A percentile compares a stretch with the other conserved stretches of the same genome.
Evolutionary conservation across 2,113 vertebrate species (phyloP).

Genomic region (Platycercus adscitus): DNA sequence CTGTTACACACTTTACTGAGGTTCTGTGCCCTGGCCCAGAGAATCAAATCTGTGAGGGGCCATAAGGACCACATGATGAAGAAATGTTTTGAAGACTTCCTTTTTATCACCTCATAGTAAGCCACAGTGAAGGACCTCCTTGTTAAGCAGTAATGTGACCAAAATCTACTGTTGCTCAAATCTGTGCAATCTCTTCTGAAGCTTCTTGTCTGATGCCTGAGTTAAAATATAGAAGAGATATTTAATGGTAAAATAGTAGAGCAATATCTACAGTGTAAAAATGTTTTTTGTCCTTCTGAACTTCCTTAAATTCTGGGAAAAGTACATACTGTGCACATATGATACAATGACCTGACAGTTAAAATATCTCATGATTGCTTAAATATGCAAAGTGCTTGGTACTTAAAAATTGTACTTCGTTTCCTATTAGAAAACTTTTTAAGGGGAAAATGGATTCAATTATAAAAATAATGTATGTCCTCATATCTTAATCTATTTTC

Average conservation of each 20-base stretch:
- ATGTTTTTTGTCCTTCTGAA: neutral
- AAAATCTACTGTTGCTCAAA: neutral
- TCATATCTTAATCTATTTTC: neutral
- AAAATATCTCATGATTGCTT: neutral
- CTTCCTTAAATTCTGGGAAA: neutral
- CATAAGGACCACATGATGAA: neutral
- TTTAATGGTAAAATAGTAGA: neutral
- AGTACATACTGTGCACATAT: neutral
- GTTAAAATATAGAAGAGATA: neutral
- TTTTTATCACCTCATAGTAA: neutral
- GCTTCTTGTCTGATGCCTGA: neutral
- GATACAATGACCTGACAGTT: neutral
- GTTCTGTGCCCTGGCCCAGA: neutral
- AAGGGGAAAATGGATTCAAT: neutral
- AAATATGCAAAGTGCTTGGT: neutral
- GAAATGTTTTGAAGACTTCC: neutral
- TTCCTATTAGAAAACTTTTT: neutral
- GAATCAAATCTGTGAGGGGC: neutral
- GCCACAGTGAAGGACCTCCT: neutral
- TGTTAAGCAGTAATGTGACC: neutral
- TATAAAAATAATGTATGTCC: neutral
- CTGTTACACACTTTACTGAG: neutral
- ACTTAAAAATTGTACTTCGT: neutral
- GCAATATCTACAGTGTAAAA: neutral
- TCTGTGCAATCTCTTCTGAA: neutral